A percentile compares a stretch with the other conserved stretches of the same genome.
These are phyloP conservation scores for Xestia ashworthii DNA, from an alignment of 2,888 invertebrate species.

Conservation along the genomic window DNA sequence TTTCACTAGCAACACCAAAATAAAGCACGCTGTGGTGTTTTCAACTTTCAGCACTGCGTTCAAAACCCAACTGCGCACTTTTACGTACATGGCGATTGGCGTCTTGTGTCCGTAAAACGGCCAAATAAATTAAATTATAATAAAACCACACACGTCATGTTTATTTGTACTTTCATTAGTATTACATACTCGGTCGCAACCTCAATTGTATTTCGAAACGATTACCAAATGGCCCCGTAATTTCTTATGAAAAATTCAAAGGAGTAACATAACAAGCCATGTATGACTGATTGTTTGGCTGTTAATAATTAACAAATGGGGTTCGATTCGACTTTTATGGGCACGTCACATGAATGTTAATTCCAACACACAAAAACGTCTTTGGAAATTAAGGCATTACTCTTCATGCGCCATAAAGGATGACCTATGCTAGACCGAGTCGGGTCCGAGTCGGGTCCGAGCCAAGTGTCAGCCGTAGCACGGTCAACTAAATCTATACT, in stretches of 20 bases:
- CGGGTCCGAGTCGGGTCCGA: too few relatives aligned
- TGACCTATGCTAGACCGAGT: too few relatives aligned
- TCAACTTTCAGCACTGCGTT: neutral
- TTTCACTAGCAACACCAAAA: neutral
- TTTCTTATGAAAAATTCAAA: constrained; percentile 3
- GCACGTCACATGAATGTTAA: neutral
- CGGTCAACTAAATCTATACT: too few relatives aligned
- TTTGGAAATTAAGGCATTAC: neutral
- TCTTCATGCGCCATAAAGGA: neutral
- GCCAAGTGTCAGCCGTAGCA: too few relatives aligned
- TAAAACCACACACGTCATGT: constrained; percentile 42
- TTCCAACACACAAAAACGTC: neutral
- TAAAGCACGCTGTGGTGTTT: neutral
- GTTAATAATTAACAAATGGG: neutral
- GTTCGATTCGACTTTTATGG: neutral
- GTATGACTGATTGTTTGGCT: constrained; percentile 1
- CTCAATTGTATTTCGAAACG: constrained; percentile 42
- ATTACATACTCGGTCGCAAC: constrained; percentile 37
- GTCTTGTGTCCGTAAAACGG: neutral
- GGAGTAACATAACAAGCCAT: neutral
- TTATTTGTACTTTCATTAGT: constrained; percentile 58
- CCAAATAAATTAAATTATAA: constrained; percentile 17
- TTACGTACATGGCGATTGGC: neutral
- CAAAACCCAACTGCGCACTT: neutral
- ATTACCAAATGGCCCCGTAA: neutral